A percentile compares a stretch with the other conserved stretches of the same genome.
These are phyloP conservation scores for Microplitis demolitor DNA, from an alignment of 1,140 invertebrate genomes.

Conservation along the genomic window DNA sequence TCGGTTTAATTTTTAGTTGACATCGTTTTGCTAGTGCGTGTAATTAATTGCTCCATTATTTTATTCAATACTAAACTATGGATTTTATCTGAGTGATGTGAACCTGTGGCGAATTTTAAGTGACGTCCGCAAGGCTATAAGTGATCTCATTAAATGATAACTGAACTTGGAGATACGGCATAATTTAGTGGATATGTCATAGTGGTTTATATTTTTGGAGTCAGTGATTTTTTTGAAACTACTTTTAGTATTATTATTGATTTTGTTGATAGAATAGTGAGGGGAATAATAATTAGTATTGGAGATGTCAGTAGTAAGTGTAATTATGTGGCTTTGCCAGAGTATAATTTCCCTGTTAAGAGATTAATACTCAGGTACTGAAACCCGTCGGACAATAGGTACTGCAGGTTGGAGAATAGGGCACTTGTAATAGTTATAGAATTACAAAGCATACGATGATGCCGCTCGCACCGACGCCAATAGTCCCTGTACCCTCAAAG, in stretches of 20 bases:
- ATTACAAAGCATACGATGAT: conserved; percentile 71
- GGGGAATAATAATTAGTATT: not conserved
- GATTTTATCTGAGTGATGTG: too few relatives aligned
- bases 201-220: not conserved
- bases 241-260: too few relatives aligned
- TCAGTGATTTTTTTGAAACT: not conserved
- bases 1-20: not conserved
- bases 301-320: conserved; percentile 11
- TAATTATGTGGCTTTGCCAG: not conserved
- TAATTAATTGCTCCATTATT: too few relatives aligned
- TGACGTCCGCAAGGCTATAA: too few relatives aligned
- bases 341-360: too few relatives aligned
- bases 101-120: too few relatives aligned
- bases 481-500: conserved; percentile 81
- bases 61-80: too few relatives aligned
- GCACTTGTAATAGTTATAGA: conserved; percentile 8
- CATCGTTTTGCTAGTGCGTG: too few relatives aligned
- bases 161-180: not conserved
- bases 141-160: not conserved
- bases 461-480: conserved; percentile 87
- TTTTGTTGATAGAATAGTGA: not conserved
- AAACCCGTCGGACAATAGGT: conserved; percentile 19
- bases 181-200: not conserved
- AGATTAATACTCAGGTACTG: not conserved
- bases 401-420: not conserved